These are phyloP conservation scores for Enteromius paludinosus DNA, from an alignment of 2,797 vertebrate species.

Conservation along the genomic window DNA sequence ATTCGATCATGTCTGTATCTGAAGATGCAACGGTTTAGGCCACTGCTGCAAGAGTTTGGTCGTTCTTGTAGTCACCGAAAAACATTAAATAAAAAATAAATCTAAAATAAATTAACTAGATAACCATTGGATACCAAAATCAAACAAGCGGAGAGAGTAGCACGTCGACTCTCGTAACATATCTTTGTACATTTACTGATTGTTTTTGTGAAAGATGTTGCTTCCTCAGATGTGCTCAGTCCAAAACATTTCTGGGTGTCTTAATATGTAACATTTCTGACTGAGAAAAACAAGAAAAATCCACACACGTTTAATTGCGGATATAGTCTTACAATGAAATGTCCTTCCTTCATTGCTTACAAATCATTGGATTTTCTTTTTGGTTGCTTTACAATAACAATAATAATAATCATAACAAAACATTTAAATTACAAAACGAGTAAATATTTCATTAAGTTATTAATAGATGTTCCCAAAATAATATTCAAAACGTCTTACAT, in stretches of 20 bases:
- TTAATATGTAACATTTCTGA: conserved; percentile 14
- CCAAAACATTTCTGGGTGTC: background rate
- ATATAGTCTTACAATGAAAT: conserved; percentile 50
- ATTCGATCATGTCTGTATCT: conserved; percentile 13
- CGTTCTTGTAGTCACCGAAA: conserved; percentile 54
- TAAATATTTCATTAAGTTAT: conserved; percentile 68
- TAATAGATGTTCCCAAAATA: conserved; percentile 62
- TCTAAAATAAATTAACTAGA: conserved; percentile 63
- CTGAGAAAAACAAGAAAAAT: conserved; percentile 42
- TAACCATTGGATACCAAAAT: conserved; percentile 57
- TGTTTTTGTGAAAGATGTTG: background rate
- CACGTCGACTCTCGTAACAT: conserved; percentile 39
- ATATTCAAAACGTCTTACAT: conserved; percentile 62
- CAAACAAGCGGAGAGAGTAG: conserved; percentile 50
- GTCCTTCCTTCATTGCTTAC: conserved; percentile 63
- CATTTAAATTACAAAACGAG: conserved; percentile 65
- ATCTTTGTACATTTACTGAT: conserved; percentile 30
- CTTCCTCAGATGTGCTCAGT: background rate
- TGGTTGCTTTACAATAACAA: conserved; percentile 57
- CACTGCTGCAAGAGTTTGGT: conserved; percentile 50
- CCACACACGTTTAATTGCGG: conserved; percentile 37
- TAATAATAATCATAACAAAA: conserved; percentile 54
- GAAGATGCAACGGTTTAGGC: conserved; percentile 44
- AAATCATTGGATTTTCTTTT: conserved; percentile 57
- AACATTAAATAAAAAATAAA: conserved; percentile 54